These are phyloP conservation scores for Champsocephalus esox DNA, from an alignment of 2,797 vertebrate species.

Conservation along the genomic window DNA sequence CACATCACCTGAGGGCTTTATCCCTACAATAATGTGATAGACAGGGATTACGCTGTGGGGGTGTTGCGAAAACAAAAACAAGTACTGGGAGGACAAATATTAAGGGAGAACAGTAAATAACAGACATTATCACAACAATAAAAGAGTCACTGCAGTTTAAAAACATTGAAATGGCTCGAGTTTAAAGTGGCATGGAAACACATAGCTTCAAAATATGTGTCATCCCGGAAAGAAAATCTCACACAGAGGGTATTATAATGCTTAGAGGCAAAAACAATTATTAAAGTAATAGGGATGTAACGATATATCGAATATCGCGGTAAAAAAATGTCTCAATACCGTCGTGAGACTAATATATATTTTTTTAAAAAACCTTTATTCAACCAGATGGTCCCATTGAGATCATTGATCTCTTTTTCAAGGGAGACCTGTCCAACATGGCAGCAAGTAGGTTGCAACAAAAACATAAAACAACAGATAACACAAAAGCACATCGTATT, in stretches of 20 bases:
- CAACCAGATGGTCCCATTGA: too few species aligned
- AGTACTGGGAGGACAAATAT: conserved; percentile 14
- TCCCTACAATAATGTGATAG: conserved; percentile 22
- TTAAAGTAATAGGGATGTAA: too few species aligned
- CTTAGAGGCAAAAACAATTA: too few species aligned
- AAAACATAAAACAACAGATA: too few species aligned
- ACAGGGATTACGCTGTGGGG: conserved; percentile 28
- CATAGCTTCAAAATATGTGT: background rate
- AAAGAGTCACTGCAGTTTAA: conserved; percentile 2
- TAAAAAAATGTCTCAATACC: too few species aligned
- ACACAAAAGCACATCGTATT: too few species aligned
- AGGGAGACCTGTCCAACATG: too few species aligned
- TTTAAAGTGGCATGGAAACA: background rate
- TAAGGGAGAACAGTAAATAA: conserved; percentile 12
- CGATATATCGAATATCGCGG: too few species aligned
- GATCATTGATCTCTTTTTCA: too few species aligned
- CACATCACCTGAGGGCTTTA: conserved; percentile 16
- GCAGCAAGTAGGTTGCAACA: too few species aligned
- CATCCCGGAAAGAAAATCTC: background rate
- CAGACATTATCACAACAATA: background rate
- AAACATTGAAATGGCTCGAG: background rate
- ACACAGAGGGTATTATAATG: background rate
- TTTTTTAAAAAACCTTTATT: too few species aligned
- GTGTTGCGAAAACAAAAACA: conserved; percentile 25
- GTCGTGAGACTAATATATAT: too few species aligned